Evolutionary conservation across 23 tunicate species (phyloP), one percentile per base, ranked within the genome.

Genomic region (Botrylloides violaceus): DNA sequence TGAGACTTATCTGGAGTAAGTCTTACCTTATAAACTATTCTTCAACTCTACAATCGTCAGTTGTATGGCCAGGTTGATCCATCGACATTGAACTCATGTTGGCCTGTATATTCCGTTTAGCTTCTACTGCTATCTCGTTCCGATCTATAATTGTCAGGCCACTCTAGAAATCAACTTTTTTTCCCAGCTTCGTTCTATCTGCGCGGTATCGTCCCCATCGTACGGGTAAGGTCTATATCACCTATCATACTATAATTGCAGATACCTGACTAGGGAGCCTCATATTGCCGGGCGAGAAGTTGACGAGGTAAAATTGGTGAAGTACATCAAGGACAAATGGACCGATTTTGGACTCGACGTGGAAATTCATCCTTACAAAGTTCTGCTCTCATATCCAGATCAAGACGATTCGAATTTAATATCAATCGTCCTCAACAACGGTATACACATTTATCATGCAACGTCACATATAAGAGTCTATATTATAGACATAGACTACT

Each of bases 281-380:
- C 92, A 84, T 39, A 84, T 84, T 65, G 92, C 92, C 37, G 92
- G 92, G 12, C 68, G 92, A 23, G 75, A 72, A 1, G 74, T 59
- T 20, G 92, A 84, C 49, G 92, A 84, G 34, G 75, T 49, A 25
- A 75, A 37, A 6, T 63, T 84, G 49, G 92, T 84, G 19, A 35
- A 84, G 34, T 65, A 37, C 38, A 84, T 84, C 23, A 70, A 65
- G 58, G 25, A 71, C 25, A 58, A 65, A 3, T 84, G 92, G 94
- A 35, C 70, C 57, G 36, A 78, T 58, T 34, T 29, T 66, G 81
- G 81, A 2, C 39, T 89, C 26, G 78, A 81, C 27, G 81, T 86
- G 4, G 64, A 43, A 30, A 58, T 66, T 31, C 58, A 76, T 36
- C 71, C 82, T 2, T 86, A 86, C 34, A 76, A 86, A 33, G 94